Percentiles rank a stretch among this genome's conserved stretches.
Evolutionary conservation across 2,113 vertebrate species (phyloP).

Genomic region (Syrmaticus mikado): DNA sequence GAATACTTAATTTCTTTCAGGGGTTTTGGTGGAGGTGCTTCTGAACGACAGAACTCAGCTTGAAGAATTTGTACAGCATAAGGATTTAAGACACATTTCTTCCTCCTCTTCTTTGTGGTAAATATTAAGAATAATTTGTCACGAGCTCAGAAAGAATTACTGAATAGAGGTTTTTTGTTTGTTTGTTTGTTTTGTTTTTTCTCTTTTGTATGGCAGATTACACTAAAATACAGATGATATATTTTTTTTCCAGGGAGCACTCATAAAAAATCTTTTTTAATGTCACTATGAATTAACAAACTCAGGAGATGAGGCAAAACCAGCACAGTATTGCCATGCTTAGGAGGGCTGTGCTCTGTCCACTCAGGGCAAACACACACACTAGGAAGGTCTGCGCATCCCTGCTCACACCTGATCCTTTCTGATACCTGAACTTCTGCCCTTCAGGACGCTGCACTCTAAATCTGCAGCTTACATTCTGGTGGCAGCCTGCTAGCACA

Average conservation of each 20-base stretch:
- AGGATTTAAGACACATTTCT: background rate
- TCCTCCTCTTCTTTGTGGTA: background rate
- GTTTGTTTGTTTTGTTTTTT: background rate
- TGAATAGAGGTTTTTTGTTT: background rate
- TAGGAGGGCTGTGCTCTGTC: background rate
- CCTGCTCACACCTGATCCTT: background rate
- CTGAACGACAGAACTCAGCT: background rate
- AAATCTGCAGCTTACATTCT: background rate
- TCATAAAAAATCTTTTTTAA: background rate
- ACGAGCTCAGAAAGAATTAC: background rate
- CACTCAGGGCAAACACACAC: accelerated
- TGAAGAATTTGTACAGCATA: background rate
- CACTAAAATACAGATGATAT: background rate
- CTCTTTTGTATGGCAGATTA: background rate
- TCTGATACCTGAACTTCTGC: background rate
- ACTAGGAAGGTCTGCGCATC: background rate
- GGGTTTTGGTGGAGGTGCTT: background rate
- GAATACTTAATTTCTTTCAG: background rate
- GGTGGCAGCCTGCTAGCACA: accelerated
- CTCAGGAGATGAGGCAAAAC: background rate
- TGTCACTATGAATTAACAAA: background rate
- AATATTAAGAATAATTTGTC: background rate
- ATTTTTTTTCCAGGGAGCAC: background rate
- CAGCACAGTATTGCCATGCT: background rate
- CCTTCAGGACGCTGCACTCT: accelerated